phyloP scores from a whole-genome alignment of 1,140 invertebrate genomes.

The Prorops nasuta region DNA sequence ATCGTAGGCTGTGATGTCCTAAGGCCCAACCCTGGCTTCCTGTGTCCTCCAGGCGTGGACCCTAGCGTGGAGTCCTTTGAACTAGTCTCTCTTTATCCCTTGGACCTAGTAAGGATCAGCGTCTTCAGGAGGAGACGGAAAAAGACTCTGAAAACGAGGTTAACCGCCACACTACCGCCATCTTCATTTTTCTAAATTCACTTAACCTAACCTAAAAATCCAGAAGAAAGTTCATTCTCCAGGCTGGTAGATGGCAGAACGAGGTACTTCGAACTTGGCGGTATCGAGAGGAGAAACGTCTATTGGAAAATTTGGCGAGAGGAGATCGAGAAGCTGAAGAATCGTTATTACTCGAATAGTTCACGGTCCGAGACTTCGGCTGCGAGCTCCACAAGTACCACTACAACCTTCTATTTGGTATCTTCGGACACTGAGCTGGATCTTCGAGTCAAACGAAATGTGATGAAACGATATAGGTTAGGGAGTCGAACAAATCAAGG shows the following conservation, averaged over 20 bases:
- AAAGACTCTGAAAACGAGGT: constrained; percentile 60
- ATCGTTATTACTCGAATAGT: constrained; percentile 49
- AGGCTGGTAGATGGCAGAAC: constrained; percentile 36
- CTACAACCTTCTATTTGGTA: constrained; percentile 25
- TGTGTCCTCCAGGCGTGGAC: constrained; percentile 49
- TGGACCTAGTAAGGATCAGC: constrained; percentile 59
- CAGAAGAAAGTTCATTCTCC: too few relatives aligned
- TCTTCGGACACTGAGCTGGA: too few relatives aligned
- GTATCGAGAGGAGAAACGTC: constrained; percentile 27
- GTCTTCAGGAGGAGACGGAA: constrained; percentile 57
- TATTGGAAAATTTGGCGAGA: constrained; percentile 62
- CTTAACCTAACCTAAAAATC: too few relatives aligned
- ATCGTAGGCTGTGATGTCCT: constrained; percentile 59
- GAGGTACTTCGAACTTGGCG: constrained; percentile 45
- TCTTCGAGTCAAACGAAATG: too few relatives aligned
- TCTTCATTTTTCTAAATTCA: too few relatives aligned
- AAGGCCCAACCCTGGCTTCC: constrained; percentile 32
- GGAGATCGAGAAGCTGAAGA: constrained; percentile 47
- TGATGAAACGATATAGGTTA: too few relatives aligned
- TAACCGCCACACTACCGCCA: too few relatives aligned
- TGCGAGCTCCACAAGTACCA: constrained; percentile 52
- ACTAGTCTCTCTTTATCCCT: constrained; percentile 60
- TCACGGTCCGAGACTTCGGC: constrained; percentile 59
- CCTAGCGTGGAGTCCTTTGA: constrained; percentile 60
- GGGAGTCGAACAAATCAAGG: too few relatives aligned